Evolutionary conservation across 2,113 vertebrate genomes (phyloP).

Genomic region (Hydrolagus affinis): DNA sequence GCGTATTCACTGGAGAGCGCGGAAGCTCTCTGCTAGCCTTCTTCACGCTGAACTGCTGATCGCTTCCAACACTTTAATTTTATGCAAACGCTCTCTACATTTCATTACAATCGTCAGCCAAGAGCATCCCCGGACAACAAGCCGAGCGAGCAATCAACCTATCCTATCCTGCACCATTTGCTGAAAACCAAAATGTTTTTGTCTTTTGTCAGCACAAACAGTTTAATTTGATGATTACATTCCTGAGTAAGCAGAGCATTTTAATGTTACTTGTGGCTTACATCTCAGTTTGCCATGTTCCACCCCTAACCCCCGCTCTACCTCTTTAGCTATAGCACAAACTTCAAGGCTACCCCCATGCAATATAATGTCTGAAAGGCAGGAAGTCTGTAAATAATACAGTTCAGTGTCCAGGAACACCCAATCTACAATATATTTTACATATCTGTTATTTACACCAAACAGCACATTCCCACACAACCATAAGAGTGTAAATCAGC

Average conservation of each 20-base stretch:
- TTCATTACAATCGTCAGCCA: constrained; percentile 75
- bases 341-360: not conserved
- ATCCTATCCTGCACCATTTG: constrained; percentile 89
- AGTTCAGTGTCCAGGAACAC: too few relatives aligned
- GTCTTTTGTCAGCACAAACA: constrained; percentile 96
- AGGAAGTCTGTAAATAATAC: not conserved
- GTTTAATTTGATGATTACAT: constrained; percentile 89
- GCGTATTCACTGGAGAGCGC: constrained; percentile 56
- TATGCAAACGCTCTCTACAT: constrained; percentile 60
- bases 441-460: not conserved
- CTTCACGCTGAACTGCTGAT: constrained; percentile 42
- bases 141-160: constrained; percentile 75
- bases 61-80: constrained; percentile 61
- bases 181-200: constrained; percentile 72
- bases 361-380: not conserved
- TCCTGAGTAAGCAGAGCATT: constrained; percentile 80
- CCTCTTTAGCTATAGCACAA: not conserved
- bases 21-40: constrained; percentile 43
- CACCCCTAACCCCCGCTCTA: not conserved
- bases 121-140: constrained; percentile 61
- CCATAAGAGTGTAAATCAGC: not conserved
- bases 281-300: not conserved
- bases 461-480: not conserved
- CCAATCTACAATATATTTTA: not conserved
- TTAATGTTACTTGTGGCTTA: constrained; percentile 1